Conservation (phyloP, 2,113 vertebrate species). For the Aplodontia rufa region DNA sequence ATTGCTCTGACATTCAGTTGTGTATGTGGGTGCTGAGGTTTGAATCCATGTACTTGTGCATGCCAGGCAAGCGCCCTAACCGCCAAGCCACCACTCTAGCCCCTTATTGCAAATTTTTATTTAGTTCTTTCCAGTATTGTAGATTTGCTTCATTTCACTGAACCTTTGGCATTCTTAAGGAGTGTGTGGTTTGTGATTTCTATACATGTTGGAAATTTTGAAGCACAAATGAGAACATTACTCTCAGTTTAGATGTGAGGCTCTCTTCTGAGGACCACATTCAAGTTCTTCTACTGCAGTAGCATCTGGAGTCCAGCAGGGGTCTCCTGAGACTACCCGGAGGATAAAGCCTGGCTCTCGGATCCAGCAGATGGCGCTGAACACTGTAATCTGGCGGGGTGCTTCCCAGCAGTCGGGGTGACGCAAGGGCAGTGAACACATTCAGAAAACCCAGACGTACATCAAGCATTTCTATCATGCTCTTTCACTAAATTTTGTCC, state of each 20-base stretch:
- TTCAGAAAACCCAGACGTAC: neutral
- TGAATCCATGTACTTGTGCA: too few species aligned
- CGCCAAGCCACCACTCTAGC: too few species aligned
- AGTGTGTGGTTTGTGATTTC: neutral
- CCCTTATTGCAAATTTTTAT: neutral
- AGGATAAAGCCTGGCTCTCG: neutral
- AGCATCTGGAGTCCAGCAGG: neutral
- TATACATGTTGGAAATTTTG: neutral
- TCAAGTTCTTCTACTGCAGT: neutral
- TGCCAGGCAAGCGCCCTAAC: too few species aligned
- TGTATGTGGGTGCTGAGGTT: too few species aligned
- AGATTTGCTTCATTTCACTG: neutral
- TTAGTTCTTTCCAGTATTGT: neutral
- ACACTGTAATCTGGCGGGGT: fast-evolving
- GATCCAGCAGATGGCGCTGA: neutral
- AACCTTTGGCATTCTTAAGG: neutral
- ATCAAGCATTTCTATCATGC: neutral
- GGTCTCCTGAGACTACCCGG: neutral
- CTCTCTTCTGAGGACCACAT: neutral
- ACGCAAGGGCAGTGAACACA: neutral
- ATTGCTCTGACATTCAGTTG: too few species aligned
- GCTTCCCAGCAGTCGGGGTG: neutral
- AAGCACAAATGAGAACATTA: neutral
- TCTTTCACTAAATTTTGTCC: neutral
- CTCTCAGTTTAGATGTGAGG: neutral